A percentile compares a stretch with the other conserved stretches of the same genome.
Evolutionary conservation across 2,888 invertebrate genomes (phyloP).

Genomic region (Cerceris rybyensis): DNA sequence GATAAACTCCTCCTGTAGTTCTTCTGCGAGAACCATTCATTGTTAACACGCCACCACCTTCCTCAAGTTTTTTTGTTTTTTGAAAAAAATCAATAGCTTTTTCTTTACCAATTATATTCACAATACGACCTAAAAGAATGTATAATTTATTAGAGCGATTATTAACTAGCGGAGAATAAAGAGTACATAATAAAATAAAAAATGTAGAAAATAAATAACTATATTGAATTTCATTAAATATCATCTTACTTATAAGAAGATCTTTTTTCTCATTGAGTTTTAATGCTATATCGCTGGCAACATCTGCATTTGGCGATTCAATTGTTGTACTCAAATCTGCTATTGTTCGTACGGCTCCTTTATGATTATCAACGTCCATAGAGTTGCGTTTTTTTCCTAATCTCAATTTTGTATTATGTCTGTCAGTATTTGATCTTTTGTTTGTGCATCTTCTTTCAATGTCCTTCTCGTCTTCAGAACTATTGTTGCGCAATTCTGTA

Average conservation of each 20-base stretch:
- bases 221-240: too few species aligned
- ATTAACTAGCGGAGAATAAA: background rate
- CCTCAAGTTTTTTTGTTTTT: slow-evolving; percentile 91
- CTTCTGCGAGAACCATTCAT: slow-evolving; percentile 91
- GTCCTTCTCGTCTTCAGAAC: slow-evolving; percentile 83
- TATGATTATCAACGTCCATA: slow-evolving; percentile 82
- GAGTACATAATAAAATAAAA: background rate
- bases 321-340: slow-evolving; percentile 84
- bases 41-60: slow-evolving; percentile 93
- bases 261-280: slow-evolving; percentile 90
- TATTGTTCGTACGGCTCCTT: slow-evolving; percentile 84
- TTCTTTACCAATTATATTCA: slow-evolving; percentile 88
- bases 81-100: slow-evolving; percentile 89
- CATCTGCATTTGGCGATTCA: slow-evolving; percentile 84
- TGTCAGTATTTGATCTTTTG: slow-evolving; percentile 85
- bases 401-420: slow-evolving; percentile 84
- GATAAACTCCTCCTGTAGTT: slow-evolving; percentile 93
- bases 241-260: slow-evolving; percentile 86
- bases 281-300: slow-evolving; percentile 88
- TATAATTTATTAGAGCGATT: slow-evolving; percentile 5
- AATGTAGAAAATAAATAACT: background rate
- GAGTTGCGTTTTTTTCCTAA: slow-evolving; percentile 83
- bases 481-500: slow-evolving; percentile 79
- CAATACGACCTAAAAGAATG: slow-evolving; percentile 85
- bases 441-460: slow-evolving; percentile 80